These are phyloP conservation scores for Stomatorhinus walkeri DNA, from an alignment of 2,797 vertebrate species.

Conservation along the genomic window DNA sequence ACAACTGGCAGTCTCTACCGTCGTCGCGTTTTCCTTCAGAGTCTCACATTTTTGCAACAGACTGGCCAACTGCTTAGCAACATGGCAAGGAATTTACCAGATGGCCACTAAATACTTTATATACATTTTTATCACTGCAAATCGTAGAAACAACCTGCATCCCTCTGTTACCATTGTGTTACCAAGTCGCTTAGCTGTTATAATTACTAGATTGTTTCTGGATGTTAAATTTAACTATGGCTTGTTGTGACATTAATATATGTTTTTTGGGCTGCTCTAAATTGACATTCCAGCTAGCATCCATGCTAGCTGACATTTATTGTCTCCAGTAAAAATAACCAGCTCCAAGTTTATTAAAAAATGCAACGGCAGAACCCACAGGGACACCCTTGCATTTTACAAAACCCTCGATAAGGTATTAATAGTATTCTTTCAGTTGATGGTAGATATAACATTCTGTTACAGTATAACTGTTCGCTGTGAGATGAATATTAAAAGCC, in stretches of 20 bases:
- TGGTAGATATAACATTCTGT: not conserved
- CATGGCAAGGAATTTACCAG: slow-evolving; percentile 7
- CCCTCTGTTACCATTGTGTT: not conserved
- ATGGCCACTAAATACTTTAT: not conserved
- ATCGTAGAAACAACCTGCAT: not conserved
- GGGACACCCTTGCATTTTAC: not conserved
- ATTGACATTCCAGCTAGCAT: not conserved
- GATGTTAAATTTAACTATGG: not conserved
- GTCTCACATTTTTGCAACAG: not conserved
- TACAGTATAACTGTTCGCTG: not conserved
- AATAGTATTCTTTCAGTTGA: not conserved
- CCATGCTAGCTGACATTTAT: not conserved
- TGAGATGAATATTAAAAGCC: not conserved
- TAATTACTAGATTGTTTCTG: not conserved
- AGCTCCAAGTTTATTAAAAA: not conserved
- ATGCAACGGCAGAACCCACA: not conserved
- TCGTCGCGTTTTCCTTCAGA: not conserved
- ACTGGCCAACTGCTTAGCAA: not conserved
- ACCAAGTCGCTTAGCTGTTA: not conserved
- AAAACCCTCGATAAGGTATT: not conserved
- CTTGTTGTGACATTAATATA: not conserved
- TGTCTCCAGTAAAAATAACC: not conserved
- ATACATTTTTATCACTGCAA: not conserved
- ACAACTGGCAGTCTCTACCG: not conserved
- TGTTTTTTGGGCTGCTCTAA: not conserved